These are phyloP conservation scores for Hyla sarda DNA, from an alignment of 2,113 vertebrate genomes.

Conservation along the genomic window DNA sequence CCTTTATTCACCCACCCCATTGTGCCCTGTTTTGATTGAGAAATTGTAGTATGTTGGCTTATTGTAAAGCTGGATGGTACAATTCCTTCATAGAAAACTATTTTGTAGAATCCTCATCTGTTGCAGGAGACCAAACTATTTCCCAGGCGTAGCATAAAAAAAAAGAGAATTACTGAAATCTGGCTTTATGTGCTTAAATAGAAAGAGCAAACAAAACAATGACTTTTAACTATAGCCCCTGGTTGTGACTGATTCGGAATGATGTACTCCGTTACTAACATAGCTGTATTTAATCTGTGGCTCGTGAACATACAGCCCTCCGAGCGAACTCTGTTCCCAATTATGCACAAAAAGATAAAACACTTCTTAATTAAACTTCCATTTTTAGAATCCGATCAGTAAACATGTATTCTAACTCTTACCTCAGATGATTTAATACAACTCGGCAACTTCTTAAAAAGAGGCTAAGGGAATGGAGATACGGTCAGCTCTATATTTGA, in stretches of 20 bases:
- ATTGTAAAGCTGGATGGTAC: no score
- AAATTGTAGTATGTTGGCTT: no score
- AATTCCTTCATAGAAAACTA: no score
- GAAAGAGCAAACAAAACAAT: not conserved
- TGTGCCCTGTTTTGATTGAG: no score
- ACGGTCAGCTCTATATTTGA: no score
- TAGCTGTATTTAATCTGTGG: not conserved
- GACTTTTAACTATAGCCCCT: not conserved
- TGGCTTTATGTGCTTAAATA: not conserved
- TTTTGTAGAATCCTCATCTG: no score
- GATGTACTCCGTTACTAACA: not conserved
- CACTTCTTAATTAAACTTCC: conserved; percentile 7
- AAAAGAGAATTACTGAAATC: not conserved
- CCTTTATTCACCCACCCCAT: no score
- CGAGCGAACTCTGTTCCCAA: conserved; percentile 16
- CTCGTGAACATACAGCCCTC: not conserved
- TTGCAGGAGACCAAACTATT: no score
- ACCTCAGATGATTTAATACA: not conserved
- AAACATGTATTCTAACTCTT: not conserved
- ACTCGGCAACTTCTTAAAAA: not conserved
- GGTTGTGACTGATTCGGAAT: not conserved
- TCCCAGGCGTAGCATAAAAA: no score
- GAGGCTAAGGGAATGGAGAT: no score
- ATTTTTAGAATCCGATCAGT: conserved; percentile 23
- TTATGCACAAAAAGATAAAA: conserved; percentile 1